phyloP scores from a whole-genome alignment of 1,140 invertebrate genomes.

The Drosophila sturtevanti region DNA sequence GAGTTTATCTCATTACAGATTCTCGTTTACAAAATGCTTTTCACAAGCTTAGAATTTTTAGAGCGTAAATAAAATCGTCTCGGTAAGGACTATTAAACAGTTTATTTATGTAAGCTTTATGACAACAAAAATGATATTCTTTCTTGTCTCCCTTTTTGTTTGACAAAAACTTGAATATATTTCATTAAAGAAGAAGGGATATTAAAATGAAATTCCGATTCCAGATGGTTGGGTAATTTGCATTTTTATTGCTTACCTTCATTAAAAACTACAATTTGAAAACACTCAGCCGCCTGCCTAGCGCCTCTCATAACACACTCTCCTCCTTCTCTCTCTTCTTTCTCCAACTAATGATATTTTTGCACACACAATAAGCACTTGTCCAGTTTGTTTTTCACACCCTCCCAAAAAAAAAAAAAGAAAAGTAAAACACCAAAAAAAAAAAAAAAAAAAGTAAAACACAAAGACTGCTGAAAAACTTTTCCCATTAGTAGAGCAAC shows the following conservation, averaged over 20 bases:
- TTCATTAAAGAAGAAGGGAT: too few species aligned
- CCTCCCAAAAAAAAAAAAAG: background rate
- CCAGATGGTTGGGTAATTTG: background rate
- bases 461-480: slow-evolving; percentile 1
- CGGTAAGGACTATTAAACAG: too few species aligned
- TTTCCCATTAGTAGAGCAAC: slow-evolving; percentile 21
- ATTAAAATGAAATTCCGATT: too few species aligned
- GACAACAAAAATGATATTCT: too few species aligned
- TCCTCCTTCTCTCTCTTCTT: slow-evolving; percentile 11
- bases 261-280: slow-evolving; percentile 19
- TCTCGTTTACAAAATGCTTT: too few species aligned
- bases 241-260: background rate
- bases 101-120: too few species aligned
- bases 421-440: background rate
- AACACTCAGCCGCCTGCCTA: background rate
- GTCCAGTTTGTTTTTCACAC: slow-evolving; percentile 26
- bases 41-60: too few species aligned
- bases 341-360: slow-evolving; percentile 33
- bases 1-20: background rate
- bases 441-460: background rate
- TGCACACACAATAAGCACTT: slow-evolving; percentile 44
- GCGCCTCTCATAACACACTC: too few species aligned
- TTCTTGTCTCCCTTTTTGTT: too few species aligned
- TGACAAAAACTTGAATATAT: too few species aligned
- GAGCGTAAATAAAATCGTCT: too few species aligned